phyloP scores from a whole-genome alignment of 2,113 vertebrate genomes.

The Ascaphus truei region DNA sequence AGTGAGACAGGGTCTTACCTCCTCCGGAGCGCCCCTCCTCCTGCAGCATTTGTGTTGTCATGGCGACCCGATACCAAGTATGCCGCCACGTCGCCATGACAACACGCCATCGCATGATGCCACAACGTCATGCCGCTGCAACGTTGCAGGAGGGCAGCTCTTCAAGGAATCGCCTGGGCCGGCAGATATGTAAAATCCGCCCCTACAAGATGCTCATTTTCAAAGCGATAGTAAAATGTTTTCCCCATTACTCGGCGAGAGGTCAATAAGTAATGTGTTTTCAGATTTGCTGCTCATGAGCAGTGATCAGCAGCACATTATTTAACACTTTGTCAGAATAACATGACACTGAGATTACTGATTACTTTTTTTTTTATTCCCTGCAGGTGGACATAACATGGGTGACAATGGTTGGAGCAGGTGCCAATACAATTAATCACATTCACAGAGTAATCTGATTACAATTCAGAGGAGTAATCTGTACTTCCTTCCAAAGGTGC shows the following conservation, averaged over 20 bases:
- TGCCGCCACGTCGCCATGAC: too few species aligned
- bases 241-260: neutral
- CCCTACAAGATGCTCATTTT: too few species aligned
- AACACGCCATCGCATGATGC: too few species aligned
- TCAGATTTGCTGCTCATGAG: neutral
- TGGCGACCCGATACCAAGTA: too few species aligned
- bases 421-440: slow-evolving; percentile 9
- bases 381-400: slow-evolving; percentile 12
- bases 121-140: too few species aligned
- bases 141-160: too few species aligned
- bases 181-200: too few species aligned
- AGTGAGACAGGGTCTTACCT: too few species aligned
- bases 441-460: slow-evolving; percentile 28
- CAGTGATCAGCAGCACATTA: neutral
- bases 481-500: neutral
- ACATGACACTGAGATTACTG: neutral
- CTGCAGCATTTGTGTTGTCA: too few species aligned
- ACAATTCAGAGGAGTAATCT: slow-evolving; percentile 28
- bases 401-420: slow-evolving; percentile 17
- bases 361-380: slow-evolving; percentile 1
- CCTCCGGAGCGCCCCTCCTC: too few species aligned
- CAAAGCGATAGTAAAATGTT: too few species aligned
- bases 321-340: slow-evolving; percentile 10
- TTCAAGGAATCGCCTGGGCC: too few species aligned
- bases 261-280: neutral